Evolutionary conservation across 92 coral and sea anemone species (phyloP).

Genomic region (Epizoanthus ramosus): DNA sequence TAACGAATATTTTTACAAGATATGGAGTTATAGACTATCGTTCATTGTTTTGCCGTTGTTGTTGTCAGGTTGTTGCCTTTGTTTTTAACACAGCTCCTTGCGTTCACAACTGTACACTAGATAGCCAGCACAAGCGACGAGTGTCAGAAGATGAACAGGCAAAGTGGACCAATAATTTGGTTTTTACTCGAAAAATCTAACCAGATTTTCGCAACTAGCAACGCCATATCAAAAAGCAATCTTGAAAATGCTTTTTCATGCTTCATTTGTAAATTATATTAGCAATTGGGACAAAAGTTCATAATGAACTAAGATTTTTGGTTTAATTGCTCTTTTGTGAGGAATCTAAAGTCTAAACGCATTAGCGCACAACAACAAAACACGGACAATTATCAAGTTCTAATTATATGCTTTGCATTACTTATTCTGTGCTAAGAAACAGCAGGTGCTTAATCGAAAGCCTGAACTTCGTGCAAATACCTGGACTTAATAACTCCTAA

Average conservation of each 20-base stretch:
- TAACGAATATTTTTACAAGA: too few relatives aligned
- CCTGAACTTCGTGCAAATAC: background rate
- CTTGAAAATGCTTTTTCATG: background rate
- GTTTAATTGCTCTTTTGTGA: conserved; percentile 14
- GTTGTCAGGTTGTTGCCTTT: too few relatives aligned
- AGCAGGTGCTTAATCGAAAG: background rate
- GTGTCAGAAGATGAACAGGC: too few relatives aligned
- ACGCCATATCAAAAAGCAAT: too few relatives aligned
- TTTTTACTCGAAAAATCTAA: background rate
- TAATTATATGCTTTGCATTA: background rate
- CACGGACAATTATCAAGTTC: background rate
- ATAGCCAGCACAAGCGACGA: too few relatives aligned
- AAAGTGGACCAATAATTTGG: background rate
- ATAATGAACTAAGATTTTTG: conserved; percentile 1
- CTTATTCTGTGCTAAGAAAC: background rate
- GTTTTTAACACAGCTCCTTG: too few relatives aligned
- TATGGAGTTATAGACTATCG: too few relatives aligned
- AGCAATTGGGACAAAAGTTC: background rate
- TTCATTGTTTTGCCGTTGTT: too few relatives aligned
- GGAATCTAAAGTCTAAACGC: background rate
- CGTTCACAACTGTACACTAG: too few relatives aligned
- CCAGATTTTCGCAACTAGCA: background rate
- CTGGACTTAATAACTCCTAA: background rate
- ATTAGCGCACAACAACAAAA: background rate
- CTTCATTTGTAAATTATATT: background rate